phyloP scores from a whole-genome alignment of 2,797 vertebrate species.

The Coilia nasus region DNA sequence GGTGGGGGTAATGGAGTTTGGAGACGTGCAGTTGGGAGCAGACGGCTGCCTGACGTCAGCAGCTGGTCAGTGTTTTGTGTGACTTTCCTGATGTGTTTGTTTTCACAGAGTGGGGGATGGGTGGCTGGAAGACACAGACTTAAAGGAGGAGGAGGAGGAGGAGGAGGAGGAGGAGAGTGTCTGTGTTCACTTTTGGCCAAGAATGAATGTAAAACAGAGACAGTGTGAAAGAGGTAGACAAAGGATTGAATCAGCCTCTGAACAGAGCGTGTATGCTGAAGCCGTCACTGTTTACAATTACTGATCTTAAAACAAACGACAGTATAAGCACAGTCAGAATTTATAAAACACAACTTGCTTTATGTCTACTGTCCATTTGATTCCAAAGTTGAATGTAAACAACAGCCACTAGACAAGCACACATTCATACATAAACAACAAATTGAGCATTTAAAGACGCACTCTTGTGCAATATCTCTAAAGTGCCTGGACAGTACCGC shows the following conservation, averaged over 20 bases:
- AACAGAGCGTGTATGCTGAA: not conserved
- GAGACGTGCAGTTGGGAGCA: constrained; percentile 41
- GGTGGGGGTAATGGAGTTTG: constrained; percentile 13
- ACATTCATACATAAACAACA: not conserved
- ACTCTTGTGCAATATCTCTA: not conserved
- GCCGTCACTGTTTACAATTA: not conserved
- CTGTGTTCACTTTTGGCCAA: constrained; percentile 34
- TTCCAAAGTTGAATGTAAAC: not conserved
- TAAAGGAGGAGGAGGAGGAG: not conserved
- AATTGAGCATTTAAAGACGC: not conserved
- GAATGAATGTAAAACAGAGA: constrained; percentile 13
- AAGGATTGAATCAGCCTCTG: not conserved
- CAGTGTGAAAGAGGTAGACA: not conserved
- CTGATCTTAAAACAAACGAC: not conserved
- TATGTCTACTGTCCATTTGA: too few species aligned
- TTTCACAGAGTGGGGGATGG: constrained; percentile 48
- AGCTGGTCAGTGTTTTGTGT: constrained; percentile 51
- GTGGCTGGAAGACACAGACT: not conserved
- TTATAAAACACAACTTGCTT: not conserved
- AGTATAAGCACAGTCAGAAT: not conserved
- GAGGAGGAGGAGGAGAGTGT: constrained; percentile 24
- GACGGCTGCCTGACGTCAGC: constrained; percentile 55
- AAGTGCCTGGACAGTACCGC: not conserved
- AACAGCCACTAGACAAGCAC: not conserved
- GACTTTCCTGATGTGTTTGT: constrained; percentile 61